Evolutionary conservation across 1,140 invertebrate species (phyloP), one percentile per base, ranked within the genome.

Genomic region (Drosophila murphyi): DNA sequence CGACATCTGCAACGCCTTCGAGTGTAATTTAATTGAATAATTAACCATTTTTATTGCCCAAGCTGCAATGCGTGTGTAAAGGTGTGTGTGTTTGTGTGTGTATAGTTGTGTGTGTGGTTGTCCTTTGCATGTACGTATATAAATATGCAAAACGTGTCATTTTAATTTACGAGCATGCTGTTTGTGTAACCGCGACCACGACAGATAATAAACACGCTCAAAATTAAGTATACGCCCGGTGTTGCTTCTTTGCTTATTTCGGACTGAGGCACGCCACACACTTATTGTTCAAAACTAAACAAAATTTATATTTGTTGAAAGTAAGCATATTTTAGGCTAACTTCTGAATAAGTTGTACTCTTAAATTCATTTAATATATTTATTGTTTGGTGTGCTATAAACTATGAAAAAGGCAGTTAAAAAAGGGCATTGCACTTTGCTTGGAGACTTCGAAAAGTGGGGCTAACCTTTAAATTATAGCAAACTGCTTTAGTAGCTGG

Each of bases 21-120:
- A 89, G 83, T 87, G 83, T 87, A 88, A 89, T 88, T 88, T 89
- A 88, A 88, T 88, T 88, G 85, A 88, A 88, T 88, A 88, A 88
- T 88, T 88, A 88, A 88, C 88, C 39, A n/a, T 82, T 89, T 89
- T 89, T 88, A 89, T 88, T 89, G 85, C 78, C 39, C 39, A 43
- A 43, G 34, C 70, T 68, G 70, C 69, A 52, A 52, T 80, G 67
- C 51, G 64, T 51, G n/a, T 54, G 43, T 54, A 35, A 45, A 41
- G 8, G 31, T 48, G 47, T 43, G 39, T 35, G 47, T 28, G 35
- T 52, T 20, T 48, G 47, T 43, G 39, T 35, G 47, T 28, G 35
- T 52, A 20, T 20, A 20, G 20, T 20, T 20, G 12, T 12, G 48
- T 10, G 61, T 10, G 45, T 34, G 12, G 1, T 8, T 43, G 39